phyloP scores from a whole-genome alignment of 2,888 invertebrate species.

The Amitus sp. region DNA sequence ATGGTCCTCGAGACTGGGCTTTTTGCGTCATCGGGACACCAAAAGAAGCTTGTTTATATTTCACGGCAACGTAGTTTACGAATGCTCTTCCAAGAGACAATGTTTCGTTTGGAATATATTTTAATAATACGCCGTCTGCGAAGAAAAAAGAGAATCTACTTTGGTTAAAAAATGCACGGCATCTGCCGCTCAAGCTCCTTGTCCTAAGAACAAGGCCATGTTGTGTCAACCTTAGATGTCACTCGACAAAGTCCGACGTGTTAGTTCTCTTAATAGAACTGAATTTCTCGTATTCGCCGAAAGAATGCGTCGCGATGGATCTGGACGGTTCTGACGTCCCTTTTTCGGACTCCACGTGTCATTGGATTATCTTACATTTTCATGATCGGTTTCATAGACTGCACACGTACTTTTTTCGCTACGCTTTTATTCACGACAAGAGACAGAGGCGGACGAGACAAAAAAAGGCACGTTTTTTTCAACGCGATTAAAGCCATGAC shows the following conservation, averaged over 20 bases:
- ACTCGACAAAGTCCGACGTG: slow-evolving; percentile 51
- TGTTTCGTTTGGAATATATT: too few species aligned
- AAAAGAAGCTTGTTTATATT: background rate
- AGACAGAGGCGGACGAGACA: too few species aligned
- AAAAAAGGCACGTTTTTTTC: too few species aligned
- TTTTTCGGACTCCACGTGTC: too few species aligned
- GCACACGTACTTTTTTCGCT: too few species aligned
- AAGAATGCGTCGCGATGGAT: slow-evolving; percentile 37
- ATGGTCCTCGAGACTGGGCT: background rate
- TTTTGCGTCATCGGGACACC: background rate
- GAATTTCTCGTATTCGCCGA: slow-evolving; percentile 38
- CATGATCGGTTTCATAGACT: too few species aligned
- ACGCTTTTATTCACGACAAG: too few species aligned
- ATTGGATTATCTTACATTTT: too few species aligned
- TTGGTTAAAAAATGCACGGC: slow-evolving; percentile 42
- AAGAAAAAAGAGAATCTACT: slow-evolving; percentile 1
- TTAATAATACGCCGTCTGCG: background rate
- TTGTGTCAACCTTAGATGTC: slow-evolving; percentile 52
- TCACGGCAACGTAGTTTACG: too few species aligned
- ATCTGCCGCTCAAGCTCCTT: slow-evolving; percentile 39
- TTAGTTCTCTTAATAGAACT: slow-evolving; percentile 57
- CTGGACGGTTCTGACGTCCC: too few species aligned
- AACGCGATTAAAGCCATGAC: too few species aligned
- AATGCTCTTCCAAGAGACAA: too few species aligned
- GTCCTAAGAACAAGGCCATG: slow-evolving; percentile 59